A percentile compares a stretch with the other conserved stretches of the same genome.
Conservation (phyloP, 2,888 invertebrate genomes). For the Hemaris fuciformis region DNA sequence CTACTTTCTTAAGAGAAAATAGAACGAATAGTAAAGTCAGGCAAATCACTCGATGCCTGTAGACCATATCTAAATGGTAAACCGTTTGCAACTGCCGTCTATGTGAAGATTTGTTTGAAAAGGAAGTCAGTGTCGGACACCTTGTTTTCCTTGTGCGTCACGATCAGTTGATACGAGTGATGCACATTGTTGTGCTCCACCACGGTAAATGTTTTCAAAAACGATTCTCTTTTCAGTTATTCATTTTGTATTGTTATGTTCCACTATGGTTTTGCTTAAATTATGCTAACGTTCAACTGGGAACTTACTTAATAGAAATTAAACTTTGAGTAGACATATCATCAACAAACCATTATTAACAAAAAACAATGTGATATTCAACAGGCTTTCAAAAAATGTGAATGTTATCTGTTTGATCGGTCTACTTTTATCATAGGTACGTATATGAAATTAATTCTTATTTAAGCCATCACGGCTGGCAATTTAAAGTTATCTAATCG, state of each 20-base stretch:
- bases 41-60: not conserved
- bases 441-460: too few species aligned
- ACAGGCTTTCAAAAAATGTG: too few species aligned
- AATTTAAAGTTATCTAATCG: too few species aligned
- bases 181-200: slow-evolving; percentile 1
- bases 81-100: slow-evolving; percentile 15
- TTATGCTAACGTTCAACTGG: not conserved
- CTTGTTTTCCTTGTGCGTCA: slow-evolving; percentile 13
- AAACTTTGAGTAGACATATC: too few species aligned
- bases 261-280: not conserved
- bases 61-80: not conserved
- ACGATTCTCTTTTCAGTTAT: not conserved
- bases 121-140: slow-evolving; percentile 11
- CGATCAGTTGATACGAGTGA: slow-evolving; percentile 1
- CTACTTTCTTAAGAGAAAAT: not conserved
- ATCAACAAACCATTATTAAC: too few species aligned
- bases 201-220: slow-evolving; percentile 10
- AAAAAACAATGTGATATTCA: too few species aligned
- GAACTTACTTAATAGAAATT: too few species aligned
- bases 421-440: too few species aligned
- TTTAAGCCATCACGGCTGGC: too few species aligned
- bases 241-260: not conserved
- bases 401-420: too few species aligned
- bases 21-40: not conserved
- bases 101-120: slow-evolving; percentile 8